Base-by-base conservation (phyloP, 2,113 vertebrate genomes). In the Ardeotis arabs region DNA sequence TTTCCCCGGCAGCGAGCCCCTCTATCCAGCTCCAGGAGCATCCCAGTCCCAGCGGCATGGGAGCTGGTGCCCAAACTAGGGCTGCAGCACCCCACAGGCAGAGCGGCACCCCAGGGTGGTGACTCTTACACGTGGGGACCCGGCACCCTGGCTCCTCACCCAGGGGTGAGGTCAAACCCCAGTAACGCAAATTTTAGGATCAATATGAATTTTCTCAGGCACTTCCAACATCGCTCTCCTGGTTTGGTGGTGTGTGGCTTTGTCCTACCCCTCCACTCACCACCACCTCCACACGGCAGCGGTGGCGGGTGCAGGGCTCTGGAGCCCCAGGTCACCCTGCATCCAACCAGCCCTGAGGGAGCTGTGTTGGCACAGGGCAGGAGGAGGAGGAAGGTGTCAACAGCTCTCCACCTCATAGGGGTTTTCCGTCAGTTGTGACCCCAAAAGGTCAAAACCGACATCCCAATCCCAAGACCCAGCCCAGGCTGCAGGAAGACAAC, bases 51-150 rank as follows among this genome's bases (percentile, higher is more conserved):
- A 3, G 31, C 56, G 35, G 22, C 60, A n/a, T 27, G 2, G 0
- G 44, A 49, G 3, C 25, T 1, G 0, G 35, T 75, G 44, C 21
- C 87, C 0, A 0, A 63, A 55, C 0, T 9, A 59, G 39, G 21
- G 77, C 53, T 45, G 67, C 23, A 33, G 22, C 25, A 23, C 35
- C 35, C 39, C 49, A 25, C 28, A 3, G 1, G 19, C 21, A 63
- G 76, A 73, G 39, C 1, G 5, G 28, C 16, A 4, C 37, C 7
- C 2, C 25, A 60, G 31, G 52, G n/a, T 3, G 8, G 79, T 24
- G 19, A 44, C 3, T 69, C 27, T 73, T 17, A 2, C 39, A 37
- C 1, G 0, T 0, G 5, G 29, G 12, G 13, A 66, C 19, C n/a
- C 12, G 19, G 37, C 64, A n/a, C 55, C 52, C 28, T 76, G 39